Evolutionary conservation across 1,140 invertebrate genomes (phyloP).

Genomic region (Drosophila pandora): DNA sequence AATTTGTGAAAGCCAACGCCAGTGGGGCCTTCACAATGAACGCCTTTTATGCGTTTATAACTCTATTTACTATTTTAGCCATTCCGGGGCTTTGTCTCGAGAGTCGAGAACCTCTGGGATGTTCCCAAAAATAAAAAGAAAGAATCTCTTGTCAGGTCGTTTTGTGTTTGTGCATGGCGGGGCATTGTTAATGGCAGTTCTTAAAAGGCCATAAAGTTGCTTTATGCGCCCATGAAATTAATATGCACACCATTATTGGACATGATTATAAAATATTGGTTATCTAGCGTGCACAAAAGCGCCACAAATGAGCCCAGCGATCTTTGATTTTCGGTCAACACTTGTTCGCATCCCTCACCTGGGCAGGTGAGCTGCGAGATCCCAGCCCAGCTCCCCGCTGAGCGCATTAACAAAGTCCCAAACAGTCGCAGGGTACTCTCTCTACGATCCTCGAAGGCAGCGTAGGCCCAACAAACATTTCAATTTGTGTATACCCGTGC

Average conservation of each 20-base stretch:
- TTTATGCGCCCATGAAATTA: constrained; percentile 79
- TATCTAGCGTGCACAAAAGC: constrained; percentile 75
- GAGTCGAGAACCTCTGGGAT: constrained; percentile 23
- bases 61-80: constrained; percentile 73
- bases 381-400: constrained; percentile 44
- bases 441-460: constrained; percentile 14
- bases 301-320: constrained; percentile 61
- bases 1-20: constrained; percentile 79
- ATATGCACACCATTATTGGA: constrained; percentile 80
- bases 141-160: constrained; percentile 50
- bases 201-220: constrained; percentile 80
- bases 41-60: constrained; percentile 75
- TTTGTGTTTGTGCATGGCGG: constrained; percentile 74
- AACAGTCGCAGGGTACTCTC: constrained; percentile 45
- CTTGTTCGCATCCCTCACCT: constrained; percentile 47
- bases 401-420: constrained; percentile 70
- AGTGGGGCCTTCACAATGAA: constrained; percentile 55
- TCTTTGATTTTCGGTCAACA: constrained; percentile 72
- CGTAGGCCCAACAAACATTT: constrained; percentile 63
- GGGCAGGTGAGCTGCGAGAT: constrained; percentile 9
- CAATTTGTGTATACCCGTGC: constrained; percentile 64
- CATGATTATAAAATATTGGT: constrained; percentile 80
- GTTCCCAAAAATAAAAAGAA: constrained; percentile 8
- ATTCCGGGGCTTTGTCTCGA: constrained; percentile 42
- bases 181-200: constrained; percentile 76